Conservation (phyloP, 2,113 vertebrate genomes). For the Sialia sialis region DNA sequence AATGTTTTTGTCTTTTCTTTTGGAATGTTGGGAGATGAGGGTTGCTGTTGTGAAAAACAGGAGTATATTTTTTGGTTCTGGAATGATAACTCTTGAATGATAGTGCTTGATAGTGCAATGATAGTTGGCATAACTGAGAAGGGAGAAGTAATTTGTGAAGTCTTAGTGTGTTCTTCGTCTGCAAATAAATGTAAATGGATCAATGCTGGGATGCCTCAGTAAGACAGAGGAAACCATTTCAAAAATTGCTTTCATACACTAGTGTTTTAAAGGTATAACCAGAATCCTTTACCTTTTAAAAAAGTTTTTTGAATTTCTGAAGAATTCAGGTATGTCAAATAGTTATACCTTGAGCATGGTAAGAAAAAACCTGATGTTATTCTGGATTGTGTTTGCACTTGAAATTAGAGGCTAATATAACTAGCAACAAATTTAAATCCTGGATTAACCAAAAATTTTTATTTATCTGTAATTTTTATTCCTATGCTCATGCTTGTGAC, state of each 20-base stretch:
- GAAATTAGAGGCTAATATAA: not conserved
- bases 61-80: fast-evolving
- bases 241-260: not conserved
- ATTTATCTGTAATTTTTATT: not conserved
- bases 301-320: not conserved
- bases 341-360: not conserved
- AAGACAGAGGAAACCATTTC: not conserved
- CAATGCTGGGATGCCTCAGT: not conserved
- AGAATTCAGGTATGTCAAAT: not conserved
- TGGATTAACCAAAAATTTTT: not conserved
- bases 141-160: not conserved
- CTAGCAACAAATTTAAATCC: not conserved
- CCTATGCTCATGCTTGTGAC: not conserved
- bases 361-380: not conserved
- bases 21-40: not conserved
- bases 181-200: not conserved
- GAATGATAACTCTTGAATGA: not conserved
- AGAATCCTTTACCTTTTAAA: not conserved
- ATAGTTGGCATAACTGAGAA: not conserved
- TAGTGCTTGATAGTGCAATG: not conserved
- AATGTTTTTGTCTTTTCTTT: not conserved
- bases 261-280: not conserved
- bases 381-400: not conserved
- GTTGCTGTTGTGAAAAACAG: not conserved
- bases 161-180: not conserved